Evolutionary conservation across 35 echinoderm and acorn worm species (phyloP), one percentile per base, ranked within the genome.

Genomic region (Ptychodera flava): DNA sequence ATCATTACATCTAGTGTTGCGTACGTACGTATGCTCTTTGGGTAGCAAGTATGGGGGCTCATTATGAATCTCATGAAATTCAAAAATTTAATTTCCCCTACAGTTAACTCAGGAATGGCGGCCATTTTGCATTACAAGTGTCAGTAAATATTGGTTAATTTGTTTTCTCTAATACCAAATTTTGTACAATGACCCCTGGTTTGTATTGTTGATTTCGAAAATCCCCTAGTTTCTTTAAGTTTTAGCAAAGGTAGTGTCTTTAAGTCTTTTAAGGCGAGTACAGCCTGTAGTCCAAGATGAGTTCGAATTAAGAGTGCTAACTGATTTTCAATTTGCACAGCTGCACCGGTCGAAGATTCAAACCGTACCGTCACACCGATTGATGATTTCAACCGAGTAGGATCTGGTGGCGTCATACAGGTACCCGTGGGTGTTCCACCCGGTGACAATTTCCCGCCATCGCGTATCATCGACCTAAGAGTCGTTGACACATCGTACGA

Each of bases 361-460:
- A 64, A 22, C 22, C 6, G 22, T 22, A 64, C 6, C 6, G 22
- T 22, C 6, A 22, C 6, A 64, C 6, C 6, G 45, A 64, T 22
- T 6, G 45, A 22, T 12, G 45, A 33, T 34, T 90, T 94, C 79
- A 91, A 79, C 77, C 45, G 89, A 16, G 78, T 76, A 0, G 83
- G 82, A 15, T 64, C 45, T 12, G 45, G 45, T 6, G 45, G 45
- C 6, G 45, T 22, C 22, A 64, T 64, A 12, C 45, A 64, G 45
- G 45, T 22, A 12, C 45, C 45, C 6, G 45, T 64, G 45, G 22
- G 6, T 6, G 45, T 64, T 64, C 83, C 93, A 1, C 45, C 45
- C 22, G 45, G 45, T 64, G 45, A 64, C 22, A 64, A 64, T 64
- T 64, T 64, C 22, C 45, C 45, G 45, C 45, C 45, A 64, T 64